Evolutionary conservation across 2,888 invertebrate genomes (phyloP).

Genomic region (Alcis repandata): DNA sequence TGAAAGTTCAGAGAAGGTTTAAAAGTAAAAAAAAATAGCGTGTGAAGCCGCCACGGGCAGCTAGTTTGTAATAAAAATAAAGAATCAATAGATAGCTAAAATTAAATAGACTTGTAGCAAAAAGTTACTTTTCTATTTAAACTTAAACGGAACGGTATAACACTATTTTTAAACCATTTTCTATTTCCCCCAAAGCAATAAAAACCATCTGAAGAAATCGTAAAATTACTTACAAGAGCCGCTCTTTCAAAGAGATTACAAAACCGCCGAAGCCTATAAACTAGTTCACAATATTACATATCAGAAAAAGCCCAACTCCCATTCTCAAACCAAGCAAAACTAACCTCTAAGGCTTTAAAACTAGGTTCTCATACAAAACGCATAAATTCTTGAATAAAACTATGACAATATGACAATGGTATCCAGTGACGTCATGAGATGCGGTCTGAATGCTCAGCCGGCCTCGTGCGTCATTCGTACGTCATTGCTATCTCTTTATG

Average conservation of each 20-base stretch:
- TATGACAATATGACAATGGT: conserved; percentile 37
- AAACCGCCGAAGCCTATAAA: conserved; percentile 8
- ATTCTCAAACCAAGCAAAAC: not conserved
- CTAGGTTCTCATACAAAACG: conserved; percentile 17
- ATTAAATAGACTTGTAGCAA: no score
- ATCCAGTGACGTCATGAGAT: conserved; percentile 71
- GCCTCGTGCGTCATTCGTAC: conserved; percentile 70
- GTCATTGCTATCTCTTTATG: conserved; percentile 63
- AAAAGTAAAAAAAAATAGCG: no score
- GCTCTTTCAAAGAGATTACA: not conserved
- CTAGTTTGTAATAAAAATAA: no score
- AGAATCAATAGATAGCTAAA: no score
- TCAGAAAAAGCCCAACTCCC: not conserved
- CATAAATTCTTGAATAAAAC: conserved; percentile 19
- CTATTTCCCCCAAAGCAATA: not conserved
- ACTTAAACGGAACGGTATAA: no score
- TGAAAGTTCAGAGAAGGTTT: no score
- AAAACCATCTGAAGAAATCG: not conserved
- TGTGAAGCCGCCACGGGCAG: no score
- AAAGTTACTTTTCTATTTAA: no score
- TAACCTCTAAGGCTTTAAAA: conserved; percentile 14
- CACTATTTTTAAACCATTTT: not conserved
- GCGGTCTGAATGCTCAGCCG: conserved; percentile 61
- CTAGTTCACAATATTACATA: not conserved
- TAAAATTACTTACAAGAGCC: conserved; percentile 1